These are phyloP conservation scores for Nezara viridula DNA, from an alignment of 2,888 invertebrate genomes.

Conservation along the genomic window DNA sequence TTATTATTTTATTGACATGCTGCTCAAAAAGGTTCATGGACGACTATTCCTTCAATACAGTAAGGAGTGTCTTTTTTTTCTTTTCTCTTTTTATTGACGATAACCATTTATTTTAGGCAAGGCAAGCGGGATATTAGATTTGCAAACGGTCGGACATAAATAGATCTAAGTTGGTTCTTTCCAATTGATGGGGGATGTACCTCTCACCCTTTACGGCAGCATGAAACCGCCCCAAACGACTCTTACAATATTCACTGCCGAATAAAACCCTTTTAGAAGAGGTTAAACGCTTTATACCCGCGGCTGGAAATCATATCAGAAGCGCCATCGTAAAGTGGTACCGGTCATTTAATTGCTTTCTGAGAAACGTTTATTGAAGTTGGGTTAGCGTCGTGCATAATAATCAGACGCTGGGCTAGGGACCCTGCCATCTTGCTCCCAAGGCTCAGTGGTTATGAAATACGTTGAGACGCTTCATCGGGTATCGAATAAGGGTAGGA, in stretches of 20 bases:
- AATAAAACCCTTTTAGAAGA: constrained; percentile 53
- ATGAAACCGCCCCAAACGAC: constrained; percentile 47
- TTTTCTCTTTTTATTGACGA: not conserved
- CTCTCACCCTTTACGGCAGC: constrained; percentile 48
- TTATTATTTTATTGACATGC: no score
- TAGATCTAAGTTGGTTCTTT: constrained; percentile 42
- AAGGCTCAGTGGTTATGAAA: not conserved
- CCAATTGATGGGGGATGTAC: constrained; percentile 46
- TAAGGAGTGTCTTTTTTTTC: not conserved
- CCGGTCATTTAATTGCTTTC: constrained; percentile 50
- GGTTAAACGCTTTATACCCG: constrained; percentile 55
- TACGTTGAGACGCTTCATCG: not conserved
- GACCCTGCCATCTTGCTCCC: not conserved
- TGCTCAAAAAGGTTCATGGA: not conserved
- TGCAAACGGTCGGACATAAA: constrained; percentile 44
- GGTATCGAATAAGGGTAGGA: not conserved
- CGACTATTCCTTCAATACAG: not conserved
- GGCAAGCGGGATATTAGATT: constrained; percentile 42
- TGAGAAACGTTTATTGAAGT: constrained; percentile 44
- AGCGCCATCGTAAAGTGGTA: constrained; percentile 53
- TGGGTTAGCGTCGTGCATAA: constrained; percentile 7
- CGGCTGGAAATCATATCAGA: constrained; percentile 55
- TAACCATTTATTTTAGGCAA: constrained; percentile 18
- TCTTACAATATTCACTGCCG: constrained; percentile 54
- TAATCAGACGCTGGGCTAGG: not conserved